Conservation (phyloP, 2,797 vertebrate species). For the Chelmon rostratus region DNA sequence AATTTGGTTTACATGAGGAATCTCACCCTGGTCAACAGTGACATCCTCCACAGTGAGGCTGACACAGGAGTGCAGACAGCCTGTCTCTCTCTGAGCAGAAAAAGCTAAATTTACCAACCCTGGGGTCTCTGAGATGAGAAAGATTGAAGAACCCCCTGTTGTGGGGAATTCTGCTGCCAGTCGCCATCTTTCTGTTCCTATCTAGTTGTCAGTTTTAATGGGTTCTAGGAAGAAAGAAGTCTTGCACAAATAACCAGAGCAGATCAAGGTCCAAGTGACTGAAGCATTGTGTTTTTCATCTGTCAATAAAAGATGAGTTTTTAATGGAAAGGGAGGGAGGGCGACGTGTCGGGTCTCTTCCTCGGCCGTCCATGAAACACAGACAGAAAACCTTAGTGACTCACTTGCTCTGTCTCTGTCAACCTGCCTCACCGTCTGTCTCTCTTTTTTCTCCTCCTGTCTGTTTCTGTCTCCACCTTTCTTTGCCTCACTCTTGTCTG, state of each 20-base stretch:
- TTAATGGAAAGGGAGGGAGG: constrained; percentile 65
- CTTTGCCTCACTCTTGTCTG: constrained; percentile 18
- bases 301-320: constrained; percentile 78
- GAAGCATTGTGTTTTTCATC: constrained; percentile 70
- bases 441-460: constrained; percentile 2
- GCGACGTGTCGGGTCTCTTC: constrained; percentile 29
- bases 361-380: constrained; percentile 22
- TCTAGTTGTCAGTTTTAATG: constrained; percentile 58
- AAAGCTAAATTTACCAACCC: constrained; percentile 47
- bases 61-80: constrained; percentile 14
- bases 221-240: constrained; percentile 48
- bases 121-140: constrained; percentile 32
- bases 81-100: constrained; percentile 4
- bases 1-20: neutral
- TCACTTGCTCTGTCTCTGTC: constrained; percentile 57
- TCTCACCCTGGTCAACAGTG: neutral
- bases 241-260: constrained; percentile 56
- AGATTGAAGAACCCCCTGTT: constrained; percentile 34
- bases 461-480: constrained; percentile 23
- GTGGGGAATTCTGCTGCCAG: constrained; percentile 28
- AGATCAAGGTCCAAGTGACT: constrained; percentile 67
- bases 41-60: constrained; percentile 16
- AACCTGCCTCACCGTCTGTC: constrained; percentile 30
- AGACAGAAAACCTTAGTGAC: constrained; percentile 63
- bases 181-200: constrained; percentile 34